phyloP scores from a whole-genome alignment of 2,797 vertebrate genomes.

The Argyrosomus regius region DNA sequence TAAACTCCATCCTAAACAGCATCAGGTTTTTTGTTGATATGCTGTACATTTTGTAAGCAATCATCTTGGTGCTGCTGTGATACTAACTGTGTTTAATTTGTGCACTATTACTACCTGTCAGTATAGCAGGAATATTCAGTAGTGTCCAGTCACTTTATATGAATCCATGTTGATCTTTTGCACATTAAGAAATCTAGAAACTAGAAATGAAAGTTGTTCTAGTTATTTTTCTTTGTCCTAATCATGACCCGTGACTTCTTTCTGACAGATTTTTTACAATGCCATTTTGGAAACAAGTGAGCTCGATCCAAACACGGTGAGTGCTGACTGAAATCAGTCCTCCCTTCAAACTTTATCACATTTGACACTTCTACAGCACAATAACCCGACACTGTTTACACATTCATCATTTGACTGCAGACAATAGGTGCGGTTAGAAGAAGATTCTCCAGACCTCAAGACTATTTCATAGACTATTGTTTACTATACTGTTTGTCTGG shows the following conservation, averaged over 20 bases:
- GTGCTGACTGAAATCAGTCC: constrained; percentile 29
- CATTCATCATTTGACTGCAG: constrained; percentile 24
- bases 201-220: background rate
- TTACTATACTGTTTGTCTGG: constrained; percentile 45
- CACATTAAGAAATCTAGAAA: background rate
- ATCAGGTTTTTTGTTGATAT: background rate
- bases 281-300: constrained; percentile 59
- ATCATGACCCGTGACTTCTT: constrained; percentile 5
- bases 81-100: background rate
- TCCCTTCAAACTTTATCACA: background rate
- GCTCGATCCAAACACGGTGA: constrained; percentile 75
- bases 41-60: background rate
- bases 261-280: constrained; percentile 75
- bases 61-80: background rate
- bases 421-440: constrained; percentile 52
- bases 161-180: background rate
- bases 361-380: background rate
- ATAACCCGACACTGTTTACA: constrained; percentile 10
- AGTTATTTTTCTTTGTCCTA: background rate
- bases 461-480: constrained; percentile 53
- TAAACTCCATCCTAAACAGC: background rate
- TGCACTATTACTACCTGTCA: too few relatives aligned
- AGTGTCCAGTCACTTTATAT: background rate
- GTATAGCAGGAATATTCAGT: background rate
- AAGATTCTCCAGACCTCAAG: constrained; percentile 35